A percentile compares a stretch with the other conserved stretches of the same genome.
phyloP scores from a whole-genome alignment of 2,113 vertebrate species.

The Penelope pileata region DNA sequence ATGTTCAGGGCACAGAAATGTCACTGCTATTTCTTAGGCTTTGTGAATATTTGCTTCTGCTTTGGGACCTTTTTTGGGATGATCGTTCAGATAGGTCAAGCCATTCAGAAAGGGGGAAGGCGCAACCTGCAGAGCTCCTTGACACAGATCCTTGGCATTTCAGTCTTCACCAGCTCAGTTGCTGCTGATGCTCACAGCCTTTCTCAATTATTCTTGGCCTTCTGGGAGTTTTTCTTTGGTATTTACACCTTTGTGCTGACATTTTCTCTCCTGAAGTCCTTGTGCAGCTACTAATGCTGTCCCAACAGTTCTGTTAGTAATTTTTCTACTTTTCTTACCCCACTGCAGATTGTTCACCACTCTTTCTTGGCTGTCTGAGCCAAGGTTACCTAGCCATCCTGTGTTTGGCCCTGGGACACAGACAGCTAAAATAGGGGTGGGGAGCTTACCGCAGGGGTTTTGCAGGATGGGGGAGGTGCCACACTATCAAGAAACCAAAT shows the following conservation, averaged over 20 bases:
- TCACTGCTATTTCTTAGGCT: not conserved
- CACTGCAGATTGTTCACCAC: too few relatives aligned
- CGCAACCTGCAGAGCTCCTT: not conserved
- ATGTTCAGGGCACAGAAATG: not conserved
- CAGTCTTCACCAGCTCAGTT: fast-evolving
- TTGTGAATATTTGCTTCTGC: not conserved
- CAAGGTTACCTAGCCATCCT: not conserved
- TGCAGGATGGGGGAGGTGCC: not conserved
- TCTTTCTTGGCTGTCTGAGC: not conserved
- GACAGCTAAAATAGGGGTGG: not conserved
- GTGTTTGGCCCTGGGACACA: not conserved
- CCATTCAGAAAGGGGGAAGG: not conserved
- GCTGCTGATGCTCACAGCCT: fast-evolving
- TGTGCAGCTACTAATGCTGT: not conserved
- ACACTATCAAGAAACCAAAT: not conserved
- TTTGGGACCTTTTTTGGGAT: not conserved
- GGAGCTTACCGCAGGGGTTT: not conserved
- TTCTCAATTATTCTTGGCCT: not conserved
- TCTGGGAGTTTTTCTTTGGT: not conserved
- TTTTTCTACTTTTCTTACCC: not conserved
- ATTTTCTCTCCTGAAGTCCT: not conserved
- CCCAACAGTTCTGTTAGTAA: not conserved
- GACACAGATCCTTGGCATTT: not conserved
- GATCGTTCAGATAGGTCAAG: not conserved
- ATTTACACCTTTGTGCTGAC: not conserved